A percentile compares a stretch with the other conserved stretches of the same genome.
Evolutionary conservation across 2,888 invertebrate species (phyloP).

Genomic region (Antitype chi): DNA sequence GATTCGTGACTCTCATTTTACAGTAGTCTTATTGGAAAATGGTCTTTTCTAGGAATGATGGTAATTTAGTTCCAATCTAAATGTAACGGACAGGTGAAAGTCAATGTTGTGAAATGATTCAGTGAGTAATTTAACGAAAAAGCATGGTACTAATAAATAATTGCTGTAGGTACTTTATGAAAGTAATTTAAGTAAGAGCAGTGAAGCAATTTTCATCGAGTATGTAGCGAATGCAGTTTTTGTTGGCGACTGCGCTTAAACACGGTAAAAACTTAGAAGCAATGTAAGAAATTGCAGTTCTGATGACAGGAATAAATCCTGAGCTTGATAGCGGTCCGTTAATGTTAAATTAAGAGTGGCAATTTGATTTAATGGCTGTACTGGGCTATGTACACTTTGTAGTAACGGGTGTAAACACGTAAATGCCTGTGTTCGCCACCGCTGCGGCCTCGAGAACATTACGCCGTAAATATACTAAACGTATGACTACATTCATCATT

Average conservation of each 20-base stretch:
- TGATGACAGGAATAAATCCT: constrained; percentile 67
- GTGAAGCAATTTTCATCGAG: constrained; percentile 57
- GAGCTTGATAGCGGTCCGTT: constrained; percentile 72
- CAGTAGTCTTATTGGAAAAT: constrained; percentile 87
- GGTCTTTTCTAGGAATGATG: constrained; percentile 81
- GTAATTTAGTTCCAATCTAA: constrained; percentile 83
- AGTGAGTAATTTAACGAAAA: constrained; percentile 68
- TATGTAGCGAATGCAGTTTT: constrained; percentile 59
- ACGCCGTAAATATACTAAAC: constrained; percentile 73
- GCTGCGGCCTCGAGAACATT: constrained; percentile 71
- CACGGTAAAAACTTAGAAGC: constrained; percentile 73
- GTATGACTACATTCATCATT: constrained; percentile 71
- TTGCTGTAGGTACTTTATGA: constrained; percentile 57
- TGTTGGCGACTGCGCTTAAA: constrained; percentile 44
- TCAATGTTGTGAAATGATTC: constrained; percentile 75
- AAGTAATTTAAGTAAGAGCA: constrained; percentile 62
- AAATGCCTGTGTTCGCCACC: constrained; percentile 56
- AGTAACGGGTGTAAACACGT: constrained; percentile 76
- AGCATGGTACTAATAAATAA: constrained; percentile 67
- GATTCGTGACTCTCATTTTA: constrained; percentile 87
- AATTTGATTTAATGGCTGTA: constrained; percentile 80
- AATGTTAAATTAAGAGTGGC: constrained; percentile 76
- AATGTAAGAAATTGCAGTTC: constrained; percentile 77
- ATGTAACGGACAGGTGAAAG: constrained; percentile 86
- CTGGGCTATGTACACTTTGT: constrained; percentile 56